Base-by-base conservation (phyloP, 2,113 vertebrate genomes). In the Melanocharis versteri region DNA sequence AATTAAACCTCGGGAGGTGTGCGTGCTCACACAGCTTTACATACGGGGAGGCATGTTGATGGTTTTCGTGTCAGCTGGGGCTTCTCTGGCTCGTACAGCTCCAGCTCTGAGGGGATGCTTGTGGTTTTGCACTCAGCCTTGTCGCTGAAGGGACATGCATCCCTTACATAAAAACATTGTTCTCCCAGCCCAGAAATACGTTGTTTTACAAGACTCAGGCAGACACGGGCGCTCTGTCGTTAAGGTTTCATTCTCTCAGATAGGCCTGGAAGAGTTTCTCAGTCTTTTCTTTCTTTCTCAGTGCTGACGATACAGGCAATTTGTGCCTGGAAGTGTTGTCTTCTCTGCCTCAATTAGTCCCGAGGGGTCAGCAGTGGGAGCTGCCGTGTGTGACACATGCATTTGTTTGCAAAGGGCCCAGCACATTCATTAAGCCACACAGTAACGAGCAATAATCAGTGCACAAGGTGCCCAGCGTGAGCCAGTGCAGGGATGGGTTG, bases 151-250 rank as follows among this genome's bases (percentile, higher is more conserved):
- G 51, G 61, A 71, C 72, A 33, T 0, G 2, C 73, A 66, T 76
- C 45, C n/a, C 5, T 40, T 68, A 17, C 45, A 54, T 37, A 51
- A 84, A 76, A 93, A 33, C 53, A 23, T n/a, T 10, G 18, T 47
- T 83, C 58, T 70, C 15, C 30, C 7, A n/a, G 28, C 47, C 13
- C 16, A 31, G 33, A 48, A 60, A 15, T 42, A 20, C 0, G 7
- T 57, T 91, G 85, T 86, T 92, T 79, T 72, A 92, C 94, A 94
- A 87, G 71, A 37, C 56, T 78, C 66, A 73, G 66, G 79, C 48
- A 91, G 77, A 64, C 27, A 7, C 1, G 10, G 45, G n/a, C 71
- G 28, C 47, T 77, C 50, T 89, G 78, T 83, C 3, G 1, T 86
- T 86, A 64, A 45, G 50, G 18, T 65, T 91, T 80, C 39, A 28